Conservation (phyloP, 2,888 invertebrate species). For the Agapetus fuscipes region DNA sequence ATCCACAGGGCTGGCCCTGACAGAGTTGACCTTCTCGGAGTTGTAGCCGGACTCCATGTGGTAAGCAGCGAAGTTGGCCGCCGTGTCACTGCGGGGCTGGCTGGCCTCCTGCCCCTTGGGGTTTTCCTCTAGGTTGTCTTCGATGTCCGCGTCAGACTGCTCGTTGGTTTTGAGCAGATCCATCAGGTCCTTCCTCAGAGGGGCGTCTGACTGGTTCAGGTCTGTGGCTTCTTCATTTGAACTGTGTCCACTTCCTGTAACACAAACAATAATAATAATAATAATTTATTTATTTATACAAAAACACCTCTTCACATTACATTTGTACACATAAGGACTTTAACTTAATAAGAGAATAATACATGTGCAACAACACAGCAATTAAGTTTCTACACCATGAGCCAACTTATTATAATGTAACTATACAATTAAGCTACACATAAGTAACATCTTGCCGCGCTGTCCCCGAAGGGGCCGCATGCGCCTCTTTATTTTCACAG, state of each 20-base stretch:
- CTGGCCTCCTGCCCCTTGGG: slow-evolving; percentile 28
- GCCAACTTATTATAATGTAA: too few species aligned
- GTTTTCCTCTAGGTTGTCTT: slow-evolving; percentile 62
- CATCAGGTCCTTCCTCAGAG: background rate
- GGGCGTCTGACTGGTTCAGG: background rate
- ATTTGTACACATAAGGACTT: too few species aligned
- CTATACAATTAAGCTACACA: too few species aligned
- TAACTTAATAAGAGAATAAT: too few species aligned
- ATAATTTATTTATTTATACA: too few species aligned
- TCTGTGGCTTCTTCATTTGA: background rate
- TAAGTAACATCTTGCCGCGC: too few species aligned
- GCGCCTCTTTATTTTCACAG: too few species aligned
- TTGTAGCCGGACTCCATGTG: slow-evolving; percentile 60
- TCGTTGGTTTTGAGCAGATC: slow-evolving; percentile 34
- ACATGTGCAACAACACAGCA: too few species aligned
- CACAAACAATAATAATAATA: too few species aligned
- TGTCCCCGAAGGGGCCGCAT: too few species aligned
- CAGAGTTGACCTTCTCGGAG: slow-evolving; percentile 44
- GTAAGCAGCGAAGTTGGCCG: slow-evolving; percentile 41
- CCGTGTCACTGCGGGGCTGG: slow-evolving; percentile 34
- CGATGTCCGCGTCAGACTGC: slow-evolving; percentile 72
- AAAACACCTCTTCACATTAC: too few species aligned
- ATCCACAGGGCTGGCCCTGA: slow-evolving; percentile 39
- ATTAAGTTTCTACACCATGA: too few species aligned
- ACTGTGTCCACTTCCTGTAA: background rate